phyloP scores from a whole-genome alignment of 2,797 vertebrate genomes.

The Pogonophryne albipinna region DNA sequence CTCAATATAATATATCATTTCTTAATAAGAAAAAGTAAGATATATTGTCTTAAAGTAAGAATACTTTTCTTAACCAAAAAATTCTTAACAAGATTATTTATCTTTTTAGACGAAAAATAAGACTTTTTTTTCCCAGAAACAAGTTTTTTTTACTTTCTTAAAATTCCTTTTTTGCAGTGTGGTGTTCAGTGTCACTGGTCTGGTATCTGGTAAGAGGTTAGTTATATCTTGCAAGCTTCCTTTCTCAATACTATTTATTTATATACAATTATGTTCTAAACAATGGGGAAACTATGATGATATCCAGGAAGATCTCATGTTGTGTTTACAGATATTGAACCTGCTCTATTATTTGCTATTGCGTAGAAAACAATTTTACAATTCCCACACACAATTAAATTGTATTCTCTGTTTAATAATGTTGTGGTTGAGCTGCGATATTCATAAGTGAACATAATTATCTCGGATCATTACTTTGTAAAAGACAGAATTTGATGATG shows the following conservation, averaged over 20 bases:
- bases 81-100: too few species aligned
- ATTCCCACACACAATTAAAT: conserved; percentile 7
- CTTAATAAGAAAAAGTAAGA: too few species aligned
- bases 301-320: background rate
- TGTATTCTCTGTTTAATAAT: background rate
- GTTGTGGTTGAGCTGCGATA: background rate
- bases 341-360: background rate
- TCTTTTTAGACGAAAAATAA: too few species aligned
- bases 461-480: background rate
- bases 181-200: too few species aligned
- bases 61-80: too few species aligned
- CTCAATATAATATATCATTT: too few species aligned
- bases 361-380: background rate
- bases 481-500: background rate
- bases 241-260: background rate
- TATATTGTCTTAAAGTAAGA: too few species aligned
- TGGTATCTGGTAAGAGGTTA: too few species aligned
- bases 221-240: too few species aligned
- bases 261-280: conserved; percentile 12
- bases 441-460: background rate
- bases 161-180: too few species aligned
- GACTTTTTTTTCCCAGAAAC: too few species aligned
- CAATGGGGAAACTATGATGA: background rate
- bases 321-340: background rate
- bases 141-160: too few species aligned